Conservation (phyloP, 2,888 invertebrate species). For the Luperina nickerlii region DNA sequence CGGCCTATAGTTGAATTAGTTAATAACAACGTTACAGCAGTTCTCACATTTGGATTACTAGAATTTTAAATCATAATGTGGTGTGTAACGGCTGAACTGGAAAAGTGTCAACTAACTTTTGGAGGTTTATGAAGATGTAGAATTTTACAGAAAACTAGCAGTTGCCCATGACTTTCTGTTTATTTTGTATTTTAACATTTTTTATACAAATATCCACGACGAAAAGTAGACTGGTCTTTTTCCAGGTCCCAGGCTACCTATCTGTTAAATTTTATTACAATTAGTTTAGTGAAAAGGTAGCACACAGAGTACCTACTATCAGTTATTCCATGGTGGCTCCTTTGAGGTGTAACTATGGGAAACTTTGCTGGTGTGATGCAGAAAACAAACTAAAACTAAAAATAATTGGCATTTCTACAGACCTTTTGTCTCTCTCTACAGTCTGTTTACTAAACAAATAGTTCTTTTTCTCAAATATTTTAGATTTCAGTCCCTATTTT, state of each 20-base stretch:
- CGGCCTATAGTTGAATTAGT: background rate
- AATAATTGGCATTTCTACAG: background rate
- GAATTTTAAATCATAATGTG: too few relatives aligned
- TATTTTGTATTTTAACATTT: background rate
- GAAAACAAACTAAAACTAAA: background rate
- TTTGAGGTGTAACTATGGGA: background rate
- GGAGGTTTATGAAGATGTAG: background rate
- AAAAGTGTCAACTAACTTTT: background rate
- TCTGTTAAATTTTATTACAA: background rate
- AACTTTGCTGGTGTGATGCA: background rate
- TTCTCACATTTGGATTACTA: background rate
- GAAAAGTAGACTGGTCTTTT: too few relatives aligned
- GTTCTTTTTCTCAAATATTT: background rate
- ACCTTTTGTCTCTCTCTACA: background rate
- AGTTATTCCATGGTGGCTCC: background rate
- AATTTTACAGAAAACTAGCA: background rate
- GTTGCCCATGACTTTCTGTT: too few relatives aligned
- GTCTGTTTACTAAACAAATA: constrained; percentile 2
- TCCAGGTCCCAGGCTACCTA: too few relatives aligned
- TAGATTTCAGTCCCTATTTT: background rate
- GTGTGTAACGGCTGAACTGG: background rate
- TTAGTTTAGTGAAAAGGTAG: background rate
- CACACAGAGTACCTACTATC: too few relatives aligned
- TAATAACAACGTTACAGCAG: background rate
- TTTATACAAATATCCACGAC: background rate